A percentile compares a stretch with the other conserved stretches of the same genome.
phyloP scores from a whole-genome alignment of 2,797 vertebrate species.

The Sphenopsis melanotis region DNA sequence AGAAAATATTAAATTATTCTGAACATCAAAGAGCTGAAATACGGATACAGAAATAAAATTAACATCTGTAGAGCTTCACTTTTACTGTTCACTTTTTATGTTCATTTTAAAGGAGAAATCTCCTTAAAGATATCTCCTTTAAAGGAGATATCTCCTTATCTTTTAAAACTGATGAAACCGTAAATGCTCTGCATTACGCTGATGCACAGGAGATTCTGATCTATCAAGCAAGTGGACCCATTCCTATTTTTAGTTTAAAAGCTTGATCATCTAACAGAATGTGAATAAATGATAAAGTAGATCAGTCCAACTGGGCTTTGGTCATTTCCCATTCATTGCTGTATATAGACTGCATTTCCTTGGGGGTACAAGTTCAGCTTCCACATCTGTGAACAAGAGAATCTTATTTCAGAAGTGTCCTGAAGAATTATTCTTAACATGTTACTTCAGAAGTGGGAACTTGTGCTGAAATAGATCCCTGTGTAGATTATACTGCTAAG shows the following conservation, averaged over 20 bases:
- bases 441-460: neutral
- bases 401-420: neutral
- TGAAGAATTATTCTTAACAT: neutral
- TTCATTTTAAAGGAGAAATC: neutral
- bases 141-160: neutral
- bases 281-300: neutral
- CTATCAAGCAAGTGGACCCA: neutral
- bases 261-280: neutral
- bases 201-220: fast-evolving
- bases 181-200: neutral
- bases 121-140: too few species aligned
- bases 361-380: neutral
- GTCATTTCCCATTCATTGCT: neutral
- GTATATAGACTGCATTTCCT: neutral
- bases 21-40: neutral
- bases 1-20: neutral
- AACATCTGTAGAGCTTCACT: neutral
- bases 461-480: neutral
- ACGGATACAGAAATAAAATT: neutral
- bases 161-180: neutral
- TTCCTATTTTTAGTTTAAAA: neutral
- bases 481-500: fast-evolving
- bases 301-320: neutral
- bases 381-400: neutral
- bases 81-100: neutral